Evolutionary conservation across 2,888 invertebrate genomes (phyloP), one percentile per base, ranked within the genome.

Genomic region (Microctonus brassicae): DNA sequence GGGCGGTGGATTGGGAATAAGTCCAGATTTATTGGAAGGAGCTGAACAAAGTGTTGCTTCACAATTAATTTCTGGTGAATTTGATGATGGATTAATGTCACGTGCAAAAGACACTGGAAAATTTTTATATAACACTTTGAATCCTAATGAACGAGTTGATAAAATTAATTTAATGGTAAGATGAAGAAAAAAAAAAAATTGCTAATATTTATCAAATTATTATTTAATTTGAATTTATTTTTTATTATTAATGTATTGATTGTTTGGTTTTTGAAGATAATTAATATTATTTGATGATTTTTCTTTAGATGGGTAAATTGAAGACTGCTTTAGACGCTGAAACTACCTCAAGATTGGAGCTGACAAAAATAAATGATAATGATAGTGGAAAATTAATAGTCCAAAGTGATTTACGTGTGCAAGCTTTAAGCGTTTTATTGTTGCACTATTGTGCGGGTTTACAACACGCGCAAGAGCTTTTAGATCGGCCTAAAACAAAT

Each of bases 381-480:
- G 84, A 86, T 66, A 84, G 81, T 73, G 78, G 78, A 26, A 85
- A 82, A 75, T 78, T 85, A 76, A 86, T 86, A 53, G 79, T 80
- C 77, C 93, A 93, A 83, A 93, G 94, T 55, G 97, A 97, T 84
- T 93, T 95, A 76, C 93, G 96, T 81, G 94, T 97, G 7, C 96
- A 96, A 87, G 96, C 97, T 0, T 89, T 98, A 75, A 96, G 97
- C 63, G 94, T 98, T 66, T 91, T 98, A 76, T 95, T 98, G 94
- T 89, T 98, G 77, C 97, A 98, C 88, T 95, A 97, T 88, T 98
- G 97, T 88, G 95, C 97, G 3, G 98, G 97, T 2, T 91, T 98
- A 72, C 97, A 98, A 84, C 92, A 94, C 79, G 93, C 94, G 85
- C 91, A 93, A 88, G 92, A 87, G 73, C 78, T 78, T 33, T 62